Conservation (phyloP, 2,113 vertebrate genomes). For the Ptilorrhoa leucosticta region DNA sequence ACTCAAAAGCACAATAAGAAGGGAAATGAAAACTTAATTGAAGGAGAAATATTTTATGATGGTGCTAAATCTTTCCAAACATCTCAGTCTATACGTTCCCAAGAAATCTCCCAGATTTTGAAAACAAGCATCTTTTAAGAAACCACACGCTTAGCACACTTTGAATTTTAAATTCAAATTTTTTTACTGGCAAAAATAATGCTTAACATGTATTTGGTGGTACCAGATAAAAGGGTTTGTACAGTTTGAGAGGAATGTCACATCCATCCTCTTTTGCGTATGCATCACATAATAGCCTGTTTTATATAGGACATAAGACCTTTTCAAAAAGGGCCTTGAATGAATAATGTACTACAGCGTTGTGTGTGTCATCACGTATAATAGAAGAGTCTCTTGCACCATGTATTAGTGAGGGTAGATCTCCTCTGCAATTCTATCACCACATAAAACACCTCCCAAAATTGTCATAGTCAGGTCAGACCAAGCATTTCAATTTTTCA, state of each 20-base stretch:
- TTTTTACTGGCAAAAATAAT: conserved; percentile 5
- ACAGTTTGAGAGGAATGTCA: conserved; percentile 31
- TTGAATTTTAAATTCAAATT: background rate
- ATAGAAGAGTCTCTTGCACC: conserved; percentile 23
- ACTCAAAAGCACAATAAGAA: background rate
- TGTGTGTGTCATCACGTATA: conserved; percentile 21
- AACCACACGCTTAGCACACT: background rate
- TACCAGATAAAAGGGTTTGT: conserved; percentile 4
- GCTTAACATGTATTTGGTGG: background rate
- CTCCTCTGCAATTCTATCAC: conserved; percentile 17
- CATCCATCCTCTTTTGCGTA: conserved; percentile 51
- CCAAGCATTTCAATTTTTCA: background rate
- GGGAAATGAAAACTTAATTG: background rate
- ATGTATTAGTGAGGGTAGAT: background rate
- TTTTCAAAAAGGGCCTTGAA: conserved; percentile 46
- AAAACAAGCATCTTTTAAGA: background rate
- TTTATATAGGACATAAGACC: conserved; percentile 62
- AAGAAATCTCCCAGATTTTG: background rate
- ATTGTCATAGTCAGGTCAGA: background rate
- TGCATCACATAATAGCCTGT: conserved; percentile 58
- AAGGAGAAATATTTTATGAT: background rate
- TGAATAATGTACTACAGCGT: conserved; percentile 57
- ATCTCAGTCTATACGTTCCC: background rate
- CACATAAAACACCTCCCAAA: conserved; percentile 39
- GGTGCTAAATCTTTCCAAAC: background rate